Conservation (phyloP, 2,797 vertebrate genomes). For the Gymnoscopelus microlampas region DNA sequence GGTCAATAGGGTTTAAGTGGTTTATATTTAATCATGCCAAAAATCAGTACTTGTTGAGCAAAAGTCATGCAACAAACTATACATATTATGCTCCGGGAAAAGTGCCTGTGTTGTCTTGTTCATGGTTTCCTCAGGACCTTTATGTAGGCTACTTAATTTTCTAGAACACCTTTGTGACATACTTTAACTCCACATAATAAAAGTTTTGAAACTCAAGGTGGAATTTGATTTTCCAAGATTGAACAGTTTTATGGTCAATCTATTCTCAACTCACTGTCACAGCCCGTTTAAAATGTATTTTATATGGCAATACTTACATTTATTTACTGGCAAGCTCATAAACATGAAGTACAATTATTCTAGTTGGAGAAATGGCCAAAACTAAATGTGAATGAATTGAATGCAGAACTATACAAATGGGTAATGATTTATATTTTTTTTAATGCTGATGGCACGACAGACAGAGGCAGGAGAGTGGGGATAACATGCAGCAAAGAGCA, state of each 20-base stretch:
- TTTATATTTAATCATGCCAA: no score
- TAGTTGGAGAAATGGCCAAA: conserved; percentile 4
- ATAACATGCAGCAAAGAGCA: no score
- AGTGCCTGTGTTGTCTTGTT: conserved; percentile 76
- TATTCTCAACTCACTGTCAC: no score
- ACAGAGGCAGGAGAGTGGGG: no score
- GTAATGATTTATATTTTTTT: no score
- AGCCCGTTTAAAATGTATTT: conserved; percentile 35
- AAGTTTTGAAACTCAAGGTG: neutral
- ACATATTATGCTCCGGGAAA: conserved; percentile 37
- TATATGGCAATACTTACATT: conserved; percentile 39
- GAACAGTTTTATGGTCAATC: no score
- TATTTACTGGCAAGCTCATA: conserved; percentile 11
- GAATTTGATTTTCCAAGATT: no score
- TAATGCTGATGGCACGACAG: no score
- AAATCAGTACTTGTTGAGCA: no score
- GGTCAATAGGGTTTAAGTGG: no score
- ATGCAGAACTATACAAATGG: neutral
- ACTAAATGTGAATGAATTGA: neutral
- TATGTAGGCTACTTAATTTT: conserved; percentile 29
- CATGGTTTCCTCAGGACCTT: conserved; percentile 52
- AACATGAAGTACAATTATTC: neutral
- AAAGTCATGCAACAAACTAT: no score
- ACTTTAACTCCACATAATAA: conserved; percentile 59
- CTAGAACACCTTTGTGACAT: conserved; percentile 36